Evolutionary conservation across 2,797 vertebrate species (phyloP).

Genomic region (Acipenser oxyrinchus): DNA sequence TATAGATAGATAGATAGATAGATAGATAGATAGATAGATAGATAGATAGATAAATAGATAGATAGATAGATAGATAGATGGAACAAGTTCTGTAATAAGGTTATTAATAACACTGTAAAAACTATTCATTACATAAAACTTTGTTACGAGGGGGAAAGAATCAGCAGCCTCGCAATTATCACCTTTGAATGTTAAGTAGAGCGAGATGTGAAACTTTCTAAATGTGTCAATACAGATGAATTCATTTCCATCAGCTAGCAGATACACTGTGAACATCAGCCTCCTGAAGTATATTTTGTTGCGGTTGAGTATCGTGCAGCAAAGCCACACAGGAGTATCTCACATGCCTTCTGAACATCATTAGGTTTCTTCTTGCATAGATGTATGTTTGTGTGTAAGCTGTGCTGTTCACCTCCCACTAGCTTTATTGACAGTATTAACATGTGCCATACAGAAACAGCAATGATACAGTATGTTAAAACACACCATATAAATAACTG

Average conservation of each 20-base stretch:
- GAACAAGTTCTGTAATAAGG: neutral
- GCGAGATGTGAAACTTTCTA: conserved; percentile 63
- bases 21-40: too few species aligned
- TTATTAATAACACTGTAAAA: neutral
- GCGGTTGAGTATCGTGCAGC: conserved; percentile 14
- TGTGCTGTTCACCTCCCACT: neutral
- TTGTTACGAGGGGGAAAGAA: conserved; percentile 42
- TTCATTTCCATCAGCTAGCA: conserved; percentile 53
- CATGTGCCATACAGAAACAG: neutral
- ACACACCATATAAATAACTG: neutral
- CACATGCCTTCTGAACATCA: neutral
- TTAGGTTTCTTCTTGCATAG: neutral
- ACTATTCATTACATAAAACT: neutral
- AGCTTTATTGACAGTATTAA: neutral
- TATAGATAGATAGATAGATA: too few species aligned
- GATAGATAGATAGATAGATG: too few species aligned
- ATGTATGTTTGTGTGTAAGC: neutral
- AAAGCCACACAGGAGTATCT: neutral
- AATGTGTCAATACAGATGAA: conserved; percentile 70
- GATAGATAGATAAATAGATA: neutral
- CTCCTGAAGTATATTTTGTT: conserved; percentile 39
- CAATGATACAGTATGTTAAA: neutral
- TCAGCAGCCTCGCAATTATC: conserved; percentile 69
- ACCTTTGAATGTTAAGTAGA: conserved; percentile 65
- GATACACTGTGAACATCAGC: conserved; percentile 49